Evolutionary conservation across 2,888 invertebrate genomes (phyloP).

Genomic region (Schizotus pectinicornis): DNA sequence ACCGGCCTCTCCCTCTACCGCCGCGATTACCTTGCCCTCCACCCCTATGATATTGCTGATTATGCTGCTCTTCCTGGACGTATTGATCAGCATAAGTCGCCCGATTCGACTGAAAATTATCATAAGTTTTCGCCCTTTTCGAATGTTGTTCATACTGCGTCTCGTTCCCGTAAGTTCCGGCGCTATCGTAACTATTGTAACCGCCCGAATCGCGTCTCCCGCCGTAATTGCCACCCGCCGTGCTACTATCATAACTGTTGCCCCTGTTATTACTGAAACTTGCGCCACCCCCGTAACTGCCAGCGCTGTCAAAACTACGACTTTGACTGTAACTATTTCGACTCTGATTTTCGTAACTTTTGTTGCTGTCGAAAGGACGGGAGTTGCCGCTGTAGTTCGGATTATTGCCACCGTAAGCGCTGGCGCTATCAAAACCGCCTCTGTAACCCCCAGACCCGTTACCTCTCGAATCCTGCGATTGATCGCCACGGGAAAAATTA

Average conservation of each 20-base stretch:
- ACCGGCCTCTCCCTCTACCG: constrained; percentile 48
- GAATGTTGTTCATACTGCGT: constrained; percentile 46
- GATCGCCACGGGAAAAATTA: not conserved
- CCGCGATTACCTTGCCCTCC: constrained; percentile 40
- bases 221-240: not conserved
- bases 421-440: constrained; percentile 28
- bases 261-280: not conserved
- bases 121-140: constrained; percentile 56
- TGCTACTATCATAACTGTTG: too few relatives aligned
- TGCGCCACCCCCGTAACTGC: constrained; percentile 3
- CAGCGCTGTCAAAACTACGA: not conserved
- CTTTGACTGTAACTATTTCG: too few relatives aligned
- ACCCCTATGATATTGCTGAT: constrained; percentile 54
- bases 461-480: constrained; percentile 21
- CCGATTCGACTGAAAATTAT: constrained; percentile 54
- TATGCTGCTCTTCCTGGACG: constrained; percentile 55
- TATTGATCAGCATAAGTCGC: constrained; percentile 58
- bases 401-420: constrained; percentile 41
- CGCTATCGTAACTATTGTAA: constrained; percentile 39
- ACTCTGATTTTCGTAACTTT: too few relatives aligned
- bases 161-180: constrained; percentile 45
- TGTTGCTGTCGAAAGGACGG: not conserved
- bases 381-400: too few relatives aligned
- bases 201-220: not conserved
- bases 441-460: constrained; percentile 9